Conservation (phyloP, 2,797 vertebrate genomes). For the Aplochiton taeniatus region DNA sequence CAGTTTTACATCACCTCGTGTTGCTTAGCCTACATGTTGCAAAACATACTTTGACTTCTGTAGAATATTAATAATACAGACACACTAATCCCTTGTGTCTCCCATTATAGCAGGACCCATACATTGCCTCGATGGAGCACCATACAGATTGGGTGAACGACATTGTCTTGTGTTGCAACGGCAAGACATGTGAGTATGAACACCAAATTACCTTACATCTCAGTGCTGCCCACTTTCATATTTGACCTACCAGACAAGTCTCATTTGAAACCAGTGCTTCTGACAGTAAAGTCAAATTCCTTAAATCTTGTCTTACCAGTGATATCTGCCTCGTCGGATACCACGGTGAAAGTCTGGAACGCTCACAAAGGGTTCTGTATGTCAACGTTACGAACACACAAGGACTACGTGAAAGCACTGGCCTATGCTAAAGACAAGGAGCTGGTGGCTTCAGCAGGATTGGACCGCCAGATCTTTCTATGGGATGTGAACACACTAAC, state of each 20-base stretch:
- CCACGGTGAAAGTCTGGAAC: conserved; percentile 99
- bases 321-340: conserved; percentile 98
- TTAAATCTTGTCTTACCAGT: conserved; percentile 70
- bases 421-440: conserved; percentile 99
- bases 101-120: conserved; percentile 91
- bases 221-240: neutral
- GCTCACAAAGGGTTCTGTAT: conserved; percentile 99
- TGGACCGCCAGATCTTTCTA: conserved; percentile 98
- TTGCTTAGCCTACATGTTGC: no score
- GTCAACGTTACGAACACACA: conserved; percentile 98
- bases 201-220: no score
- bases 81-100: conserved; percentile 12
- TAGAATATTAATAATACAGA: neutral
- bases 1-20: neutral
- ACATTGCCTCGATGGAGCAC: conserved; percentile 99
- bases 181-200: conserved; percentile 90
- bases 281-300: neutral
- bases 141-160: conserved; percentile 99
- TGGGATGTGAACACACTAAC: conserved; percentile 99
- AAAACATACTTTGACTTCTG: no score
- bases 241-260: no score
- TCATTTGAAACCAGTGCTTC: neutral
- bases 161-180: conserved; percentile 98
- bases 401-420: conserved; percentile 98
- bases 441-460: conserved; percentile 93